Percentiles rank a stretch among this genome's conserved stretches.
phyloP scores from a whole-genome alignment of 92 coral and sea anemone genomes.

The Actinostola sp. region DNA sequence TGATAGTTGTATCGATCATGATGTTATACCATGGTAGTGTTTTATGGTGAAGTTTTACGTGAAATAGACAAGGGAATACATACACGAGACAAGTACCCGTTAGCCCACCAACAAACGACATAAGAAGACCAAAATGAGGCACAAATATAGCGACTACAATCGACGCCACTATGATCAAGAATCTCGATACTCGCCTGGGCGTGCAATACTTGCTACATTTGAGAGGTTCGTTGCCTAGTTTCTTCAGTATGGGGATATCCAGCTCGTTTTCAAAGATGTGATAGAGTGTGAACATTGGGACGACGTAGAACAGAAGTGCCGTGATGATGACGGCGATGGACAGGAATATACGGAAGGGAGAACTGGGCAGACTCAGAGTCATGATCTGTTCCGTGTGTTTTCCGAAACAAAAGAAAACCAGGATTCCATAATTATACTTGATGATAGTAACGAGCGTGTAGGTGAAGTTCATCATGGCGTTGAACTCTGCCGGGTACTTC shows the following conservation, averaged over 20 bases:
- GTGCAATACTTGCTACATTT: conserved; percentile 53
- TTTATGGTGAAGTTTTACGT: conserved; percentile 75
- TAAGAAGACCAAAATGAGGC: conserved; percentile 85
- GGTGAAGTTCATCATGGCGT: conserved; percentile 93
- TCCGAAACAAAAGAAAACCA: conserved; percentile 84
- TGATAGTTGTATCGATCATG: conserved; percentile 59
- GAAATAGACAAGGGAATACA: conserved; percentile 86
- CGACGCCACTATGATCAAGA: conserved; percentile 71
- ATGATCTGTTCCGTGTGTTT: conserved; percentile 90
- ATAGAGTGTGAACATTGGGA: conserved; percentile 86
- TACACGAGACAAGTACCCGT: conserved; percentile 86
- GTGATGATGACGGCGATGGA: conserved; percentile 77
- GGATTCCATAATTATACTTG: conserved; percentile 87
- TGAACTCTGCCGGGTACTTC: conserved; percentile 86
- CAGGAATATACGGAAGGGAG: conserved; percentile 77
- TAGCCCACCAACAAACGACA: conserved; percentile 91
- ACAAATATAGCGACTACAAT: conserved; percentile 88
- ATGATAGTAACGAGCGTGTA: conserved; percentile 83
- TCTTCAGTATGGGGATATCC: conserved; percentile 70
- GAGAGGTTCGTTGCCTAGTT: conserved; percentile 70
- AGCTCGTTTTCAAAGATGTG: conserved; percentile 88
- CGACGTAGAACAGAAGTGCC: conserved; percentile 82
- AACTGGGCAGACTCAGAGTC: conserved; percentile 81
- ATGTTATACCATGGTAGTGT: conserved; percentile 82
- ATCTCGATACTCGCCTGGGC: conserved; percentile 71